phyloP scores from a whole-genome alignment of 2,888 invertebrate species.

The Folsomia candida region DNA sequence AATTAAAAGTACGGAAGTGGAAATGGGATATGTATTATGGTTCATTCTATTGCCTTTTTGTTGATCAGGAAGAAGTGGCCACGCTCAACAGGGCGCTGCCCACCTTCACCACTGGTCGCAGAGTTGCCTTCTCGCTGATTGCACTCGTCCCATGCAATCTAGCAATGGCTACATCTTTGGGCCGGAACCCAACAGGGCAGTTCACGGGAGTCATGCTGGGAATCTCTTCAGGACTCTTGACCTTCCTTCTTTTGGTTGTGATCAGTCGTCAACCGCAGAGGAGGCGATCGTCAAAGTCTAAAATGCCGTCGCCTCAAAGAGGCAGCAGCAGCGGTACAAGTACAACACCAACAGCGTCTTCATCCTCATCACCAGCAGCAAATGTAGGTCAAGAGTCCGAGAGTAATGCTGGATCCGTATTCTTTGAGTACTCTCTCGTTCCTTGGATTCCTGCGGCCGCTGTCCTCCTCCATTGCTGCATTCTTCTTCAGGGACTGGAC shows the following conservation, averaged over 20 bases:
- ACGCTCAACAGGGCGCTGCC: slow-evolving; percentile 46
- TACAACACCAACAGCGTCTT: neutral
- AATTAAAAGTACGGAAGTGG: no score
- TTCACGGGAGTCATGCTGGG: slow-evolving; percentile 48
- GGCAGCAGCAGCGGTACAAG: neutral
- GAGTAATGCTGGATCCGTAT: slow-evolving; percentile 17
- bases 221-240: slow-evolving; percentile 46
- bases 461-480: slow-evolving; percentile 57
- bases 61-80: slow-evolving; percentile 45
- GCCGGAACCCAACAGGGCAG: slow-evolving; percentile 52
- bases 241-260: slow-evolving; percentile 54
- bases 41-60: no score
- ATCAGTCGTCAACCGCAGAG: slow-evolving; percentile 60
- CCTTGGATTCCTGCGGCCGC: slow-evolving; percentile 57
- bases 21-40: no score
- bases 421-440: slow-evolving; percentile 50
- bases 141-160: slow-evolving; percentile 47
- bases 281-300: slow-evolving; percentile 3
- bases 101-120: slow-evolving; percentile 48
- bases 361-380: slow-evolving; percentile 7
- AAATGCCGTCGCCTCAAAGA: neutral
- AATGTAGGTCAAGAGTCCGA: neutral
- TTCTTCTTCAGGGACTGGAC: slow-evolving; percentile 61
- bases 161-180: slow-evolving; percentile 52
- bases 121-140: slow-evolving; percentile 48